Conservation (phyloP, 2,888 invertebrate species). For the Ecdyonurus torrentis region DNA sequence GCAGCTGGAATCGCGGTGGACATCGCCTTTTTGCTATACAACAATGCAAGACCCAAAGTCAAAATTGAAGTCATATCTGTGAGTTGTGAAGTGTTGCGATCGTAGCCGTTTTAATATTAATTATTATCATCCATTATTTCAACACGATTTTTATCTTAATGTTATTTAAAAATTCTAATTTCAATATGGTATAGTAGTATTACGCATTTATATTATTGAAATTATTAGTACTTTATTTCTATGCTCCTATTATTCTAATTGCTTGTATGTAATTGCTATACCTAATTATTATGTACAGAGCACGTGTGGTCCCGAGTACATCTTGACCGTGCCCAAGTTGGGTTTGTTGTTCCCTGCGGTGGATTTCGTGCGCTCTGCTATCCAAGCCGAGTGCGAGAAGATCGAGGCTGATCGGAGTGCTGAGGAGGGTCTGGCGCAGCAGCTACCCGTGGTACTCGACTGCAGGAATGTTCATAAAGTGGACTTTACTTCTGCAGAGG, state of each 20-base stretch:
- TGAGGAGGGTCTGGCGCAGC: conserved; percentile 16
- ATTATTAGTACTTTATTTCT: no score
- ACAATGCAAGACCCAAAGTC: conserved; percentile 32
- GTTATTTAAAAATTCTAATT: neutral
- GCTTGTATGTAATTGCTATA: no score
- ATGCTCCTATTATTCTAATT: no score
- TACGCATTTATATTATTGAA: conserved; percentile 5
- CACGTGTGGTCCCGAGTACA: conserved; percentile 21
- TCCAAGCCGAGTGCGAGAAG: conserved; percentile 16
- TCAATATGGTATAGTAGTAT: neutral
- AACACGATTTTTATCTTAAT: conserved; percentile 4
- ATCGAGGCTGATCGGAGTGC: neutral
- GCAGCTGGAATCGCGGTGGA: conserved; percentile 36
- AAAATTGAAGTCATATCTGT: conserved; percentile 20
- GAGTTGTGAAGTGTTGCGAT: conserved; percentile 9
- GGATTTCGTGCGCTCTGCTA: conserved; percentile 33
- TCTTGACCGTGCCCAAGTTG: conserved; percentile 30
- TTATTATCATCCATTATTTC: neutral
- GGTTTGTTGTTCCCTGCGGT: conserved; percentile 39
- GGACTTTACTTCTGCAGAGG: conserved; percentile 53
- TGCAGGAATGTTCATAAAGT: conserved; percentile 41
- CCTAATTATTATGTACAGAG: conserved; percentile 2
- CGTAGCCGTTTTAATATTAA: no score
- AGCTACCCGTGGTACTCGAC: conserved; percentile 37
- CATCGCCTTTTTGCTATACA: conserved; percentile 32